Base-by-base conservation (phyloP, 2,888 invertebrate genomes). In the Mythimna vitellina region DNA sequence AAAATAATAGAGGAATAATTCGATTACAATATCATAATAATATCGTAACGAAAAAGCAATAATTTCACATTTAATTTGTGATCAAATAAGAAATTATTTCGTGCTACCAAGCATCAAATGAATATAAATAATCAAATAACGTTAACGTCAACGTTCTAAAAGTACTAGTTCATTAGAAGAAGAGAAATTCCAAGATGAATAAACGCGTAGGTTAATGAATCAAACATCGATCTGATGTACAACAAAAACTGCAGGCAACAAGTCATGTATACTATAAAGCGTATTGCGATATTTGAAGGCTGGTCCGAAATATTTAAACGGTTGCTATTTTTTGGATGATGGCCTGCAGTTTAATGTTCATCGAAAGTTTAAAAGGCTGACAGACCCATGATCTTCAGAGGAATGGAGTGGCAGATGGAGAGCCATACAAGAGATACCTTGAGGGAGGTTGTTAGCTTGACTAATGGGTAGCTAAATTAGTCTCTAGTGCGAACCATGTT, bases 241-340 rank as follows among this genome's bases (percentile, higher is more conserved):
- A 12, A 51, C 3, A 22, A 51, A 62, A 32, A 29, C 29, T 35
- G 49, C 7, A 54, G 69, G 25, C 66, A 60, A 10, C 17, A 71
- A 63, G n/a, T 75, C 10, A 53, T 78, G 56, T 53, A 57, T 32
- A 75, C 53, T n/a, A 14, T 79, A 20, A 79, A 78, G 61, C 76
- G 71, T 35, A 7, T 76, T 25, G 25, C 25, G 25, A 25, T 25
- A 25, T 25, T 25, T 25, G 25, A 25, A 25, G 25, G 3, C 25
- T 25, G 25, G 1, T 25, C 25, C 25, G 25, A 25, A 25, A 25
- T 25, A 25, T 25, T 25, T 25, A 25, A 25, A 25, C 25, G 5
- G 14, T 65, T n/a, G 60, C 76, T 25, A 17, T 60, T 20, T 1
- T 72, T 3, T 71, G 35, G 51, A 17, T 71, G 14, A 29, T 22